A percentile compares a stretch with the other conserved stretches of the same genome.
These are phyloP conservation scores for Mirounga angustirostris DNA, from an alignment of 2,113 vertebrate genomes.

Conservation along the genomic window DNA sequence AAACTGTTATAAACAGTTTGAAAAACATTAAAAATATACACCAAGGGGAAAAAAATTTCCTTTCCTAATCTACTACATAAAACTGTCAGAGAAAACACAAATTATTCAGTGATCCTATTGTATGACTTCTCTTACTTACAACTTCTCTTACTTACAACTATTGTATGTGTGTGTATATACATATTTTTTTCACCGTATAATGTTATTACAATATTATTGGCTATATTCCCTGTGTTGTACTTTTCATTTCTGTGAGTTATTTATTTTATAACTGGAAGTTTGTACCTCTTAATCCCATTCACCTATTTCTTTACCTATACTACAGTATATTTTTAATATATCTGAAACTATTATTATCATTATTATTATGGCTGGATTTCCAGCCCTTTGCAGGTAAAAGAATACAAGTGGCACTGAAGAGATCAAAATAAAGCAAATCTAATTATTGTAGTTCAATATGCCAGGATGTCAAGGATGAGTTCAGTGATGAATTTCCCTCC, in stretches of 20 bases:
- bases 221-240: background rate
- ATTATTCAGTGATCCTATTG: background rate
- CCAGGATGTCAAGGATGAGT: background rate
- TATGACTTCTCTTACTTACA: conserved; percentile 3
- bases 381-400: background rate
- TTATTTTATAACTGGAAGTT: background rate
- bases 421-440: conserved; percentile 34
- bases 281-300: background rate
- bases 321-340: background rate
- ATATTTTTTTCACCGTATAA: background rate
- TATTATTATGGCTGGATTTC: background rate
- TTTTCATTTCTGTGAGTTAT: background rate
- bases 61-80: conserved; percentile 49
- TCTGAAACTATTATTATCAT: background rate
- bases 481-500: background rate
- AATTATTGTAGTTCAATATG: background rate
- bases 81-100: background rate
- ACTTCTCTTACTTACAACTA: background rate
- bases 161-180: background rate
- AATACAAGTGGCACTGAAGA: background rate
- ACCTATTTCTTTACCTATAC: background rate
- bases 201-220: background rate
- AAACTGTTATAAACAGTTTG: conserved; percentile 37
- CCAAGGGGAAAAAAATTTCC: background rate
- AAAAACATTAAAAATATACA: conserved; percentile 34